phyloP scores from a whole-genome alignment of 2,888 invertebrate genomes.

The Timema cristinae region DNA sequence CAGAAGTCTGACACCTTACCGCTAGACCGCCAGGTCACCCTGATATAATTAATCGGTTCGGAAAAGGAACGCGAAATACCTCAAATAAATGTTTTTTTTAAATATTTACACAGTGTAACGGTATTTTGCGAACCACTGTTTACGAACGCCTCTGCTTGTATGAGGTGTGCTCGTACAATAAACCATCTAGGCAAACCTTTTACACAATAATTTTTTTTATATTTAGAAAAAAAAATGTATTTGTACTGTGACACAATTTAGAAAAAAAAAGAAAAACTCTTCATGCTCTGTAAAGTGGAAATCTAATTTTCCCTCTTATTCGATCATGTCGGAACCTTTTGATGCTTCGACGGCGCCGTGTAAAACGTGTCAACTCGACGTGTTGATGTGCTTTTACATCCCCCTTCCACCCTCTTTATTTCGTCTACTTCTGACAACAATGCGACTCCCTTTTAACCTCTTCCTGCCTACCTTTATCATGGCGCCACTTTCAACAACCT shows the following conservation, averaged over 20 bases:
- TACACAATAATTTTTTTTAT: neutral
- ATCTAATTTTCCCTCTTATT: slow-evolving; percentile 13
- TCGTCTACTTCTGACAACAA: neutral
- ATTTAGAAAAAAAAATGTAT: neutral
- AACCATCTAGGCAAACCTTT: no score
- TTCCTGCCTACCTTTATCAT: neutral
- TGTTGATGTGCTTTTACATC: slow-evolving; percentile 15
- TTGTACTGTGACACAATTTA: slow-evolving; percentile 15
- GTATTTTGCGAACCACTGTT: no score
- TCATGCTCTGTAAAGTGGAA: slow-evolving; percentile 9
- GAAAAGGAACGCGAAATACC: no score
- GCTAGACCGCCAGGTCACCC: no score
- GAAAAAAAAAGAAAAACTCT: neutral
- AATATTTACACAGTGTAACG: no score
- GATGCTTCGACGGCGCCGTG: slow-evolving; percentile 12
- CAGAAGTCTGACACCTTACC: no score
- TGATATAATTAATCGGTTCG: no score
- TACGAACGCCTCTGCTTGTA: no score
- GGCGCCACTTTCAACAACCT: neutral
- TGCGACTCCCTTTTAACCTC: neutral
- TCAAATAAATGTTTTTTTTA: no score
- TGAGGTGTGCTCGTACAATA: no score
- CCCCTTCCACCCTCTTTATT: neutral
- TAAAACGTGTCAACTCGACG: slow-evolving; percentile 12
- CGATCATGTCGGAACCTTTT: slow-evolving; percentile 15